Evolutionary conservation across 2,888 invertebrate genomes (phyloP).

Genomic region (Ellobium chinense): DNA sequence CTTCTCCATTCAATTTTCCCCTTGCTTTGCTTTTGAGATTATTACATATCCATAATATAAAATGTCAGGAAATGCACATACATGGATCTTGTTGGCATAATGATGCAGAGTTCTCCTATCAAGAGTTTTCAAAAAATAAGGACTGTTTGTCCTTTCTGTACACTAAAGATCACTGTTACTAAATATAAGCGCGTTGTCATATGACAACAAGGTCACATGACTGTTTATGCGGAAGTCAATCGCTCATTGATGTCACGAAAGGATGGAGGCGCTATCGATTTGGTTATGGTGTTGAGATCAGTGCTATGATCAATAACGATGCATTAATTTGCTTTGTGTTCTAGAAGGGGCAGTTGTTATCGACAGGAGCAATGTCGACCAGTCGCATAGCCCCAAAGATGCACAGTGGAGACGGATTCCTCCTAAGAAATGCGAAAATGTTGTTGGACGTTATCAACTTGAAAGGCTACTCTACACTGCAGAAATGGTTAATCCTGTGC

Average conservation of each 20-base stretch:
- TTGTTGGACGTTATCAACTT: constrained; percentile 13
- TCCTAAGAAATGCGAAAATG: background rate
- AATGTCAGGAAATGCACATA: no score
- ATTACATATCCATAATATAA: no score
- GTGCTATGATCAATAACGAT: background rate
- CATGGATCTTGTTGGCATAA: no score
- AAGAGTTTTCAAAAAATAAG: no score
- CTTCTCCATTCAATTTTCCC: no score
- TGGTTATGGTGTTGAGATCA: background rate
- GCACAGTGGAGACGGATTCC: background rate
- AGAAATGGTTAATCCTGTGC: constrained; percentile 22
- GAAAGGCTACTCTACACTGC: constrained; percentile 20
- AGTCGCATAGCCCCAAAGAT: background rate
- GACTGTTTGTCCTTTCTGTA: no score
- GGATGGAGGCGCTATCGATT: constrained; percentile 17
- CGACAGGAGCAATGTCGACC: background rate
- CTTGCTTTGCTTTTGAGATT: no score
- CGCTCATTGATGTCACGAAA: background rate
- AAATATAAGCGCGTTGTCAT: no score
- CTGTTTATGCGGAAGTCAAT: constrained; percentile 39
- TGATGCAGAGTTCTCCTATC: no score
- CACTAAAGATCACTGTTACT: no score
- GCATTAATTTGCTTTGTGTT: background rate
- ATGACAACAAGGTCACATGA: constrained; percentile 45
- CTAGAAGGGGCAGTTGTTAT: background rate